Evolutionary conservation across 2,113 vertebrate species (phyloP).

Genomic region (Tachysurus fulvidraco): DNA sequence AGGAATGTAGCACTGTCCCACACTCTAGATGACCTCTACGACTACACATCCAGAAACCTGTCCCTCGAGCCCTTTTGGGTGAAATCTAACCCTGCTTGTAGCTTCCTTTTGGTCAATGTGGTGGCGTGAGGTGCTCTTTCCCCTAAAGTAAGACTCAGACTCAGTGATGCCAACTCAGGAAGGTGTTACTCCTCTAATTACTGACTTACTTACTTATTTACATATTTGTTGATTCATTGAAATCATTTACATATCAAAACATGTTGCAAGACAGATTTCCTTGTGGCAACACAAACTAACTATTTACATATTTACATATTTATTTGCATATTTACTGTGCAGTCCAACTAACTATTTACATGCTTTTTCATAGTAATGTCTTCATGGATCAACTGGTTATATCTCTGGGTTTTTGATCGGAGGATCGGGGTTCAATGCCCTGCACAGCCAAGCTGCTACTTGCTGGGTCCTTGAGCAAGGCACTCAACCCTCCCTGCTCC

Average conservation of each 20-base stretch:
- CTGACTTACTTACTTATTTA: neutral
- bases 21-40: slow-evolving; percentile 18
- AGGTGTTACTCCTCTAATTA: neutral
- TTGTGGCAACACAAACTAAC: neutral
- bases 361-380: neutral
- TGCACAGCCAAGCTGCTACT: no score
- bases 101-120: neutral
- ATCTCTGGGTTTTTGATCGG: no score
- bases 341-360: neutral
- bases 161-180: neutral
- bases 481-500: no score
- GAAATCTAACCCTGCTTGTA: slow-evolving; percentile 47
- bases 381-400: no score
- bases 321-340: neutral
- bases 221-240: neutral
- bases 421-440: no score
- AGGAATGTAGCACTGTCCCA: slow-evolving; percentile 32
- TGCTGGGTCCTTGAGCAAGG: no score
- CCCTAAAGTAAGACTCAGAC: neutral
- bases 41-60: slow-evolving; percentile 6
- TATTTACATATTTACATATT: neutral
- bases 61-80: slow-evolving; percentile 30
- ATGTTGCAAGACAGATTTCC: neutral
- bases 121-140: neutral
- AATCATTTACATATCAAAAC: neutral